Percentiles rank a stretch among this genome's conserved stretches.
Conservation (phyloP, 2,113 vertebrate species). For the Xiphophorus hellerii region DNA sequence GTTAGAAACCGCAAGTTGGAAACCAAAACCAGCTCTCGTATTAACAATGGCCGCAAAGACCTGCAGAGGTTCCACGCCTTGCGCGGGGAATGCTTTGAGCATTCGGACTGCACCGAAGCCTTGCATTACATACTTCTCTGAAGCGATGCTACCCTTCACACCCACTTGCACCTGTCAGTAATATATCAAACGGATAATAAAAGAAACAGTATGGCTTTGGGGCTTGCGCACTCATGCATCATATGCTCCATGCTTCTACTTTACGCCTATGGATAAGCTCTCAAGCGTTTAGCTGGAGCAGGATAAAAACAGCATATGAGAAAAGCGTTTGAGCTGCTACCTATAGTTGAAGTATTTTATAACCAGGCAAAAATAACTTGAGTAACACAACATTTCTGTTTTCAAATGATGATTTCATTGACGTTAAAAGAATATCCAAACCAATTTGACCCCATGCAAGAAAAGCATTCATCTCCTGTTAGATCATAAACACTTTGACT, state of each 20-base stretch:
- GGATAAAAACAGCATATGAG: neutral
- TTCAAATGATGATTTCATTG: neutral
- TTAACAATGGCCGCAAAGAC: slow-evolving; percentile 53
- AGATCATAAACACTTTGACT: neutral
- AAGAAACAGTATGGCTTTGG: slow-evolving; percentile 56
- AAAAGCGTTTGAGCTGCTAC: slow-evolving; percentile 6
- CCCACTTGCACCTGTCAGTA: slow-evolving; percentile 68
- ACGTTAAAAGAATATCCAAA: neutral
- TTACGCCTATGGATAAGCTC: slow-evolving; percentile 35
- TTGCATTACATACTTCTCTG: slow-evolving; percentile 29
- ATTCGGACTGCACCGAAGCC: slow-evolving; percentile 37
- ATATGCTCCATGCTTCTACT: slow-evolving; percentile 32
- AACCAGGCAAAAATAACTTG: neutral
- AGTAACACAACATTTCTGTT: neutral
- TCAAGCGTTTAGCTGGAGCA: slow-evolving; percentile 16
- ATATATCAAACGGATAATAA: slow-evolving; percentile 70
- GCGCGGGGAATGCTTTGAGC: slow-evolving; percentile 47
- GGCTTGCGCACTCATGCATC: slow-evolving; percentile 34
- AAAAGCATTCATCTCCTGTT: neutral
- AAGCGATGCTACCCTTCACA: slow-evolving; percentile 49
- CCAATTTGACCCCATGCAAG: neutral
- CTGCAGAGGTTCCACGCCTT: slow-evolving; percentile 34
- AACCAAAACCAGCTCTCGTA: slow-evolving; percentile 53
- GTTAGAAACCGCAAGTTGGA: slow-evolving; percentile 19
- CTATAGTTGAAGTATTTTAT: neutral